phyloP scores from a whole-genome alignment of 1,140 invertebrate species.

The Tetramorium simillimum region DNA sequence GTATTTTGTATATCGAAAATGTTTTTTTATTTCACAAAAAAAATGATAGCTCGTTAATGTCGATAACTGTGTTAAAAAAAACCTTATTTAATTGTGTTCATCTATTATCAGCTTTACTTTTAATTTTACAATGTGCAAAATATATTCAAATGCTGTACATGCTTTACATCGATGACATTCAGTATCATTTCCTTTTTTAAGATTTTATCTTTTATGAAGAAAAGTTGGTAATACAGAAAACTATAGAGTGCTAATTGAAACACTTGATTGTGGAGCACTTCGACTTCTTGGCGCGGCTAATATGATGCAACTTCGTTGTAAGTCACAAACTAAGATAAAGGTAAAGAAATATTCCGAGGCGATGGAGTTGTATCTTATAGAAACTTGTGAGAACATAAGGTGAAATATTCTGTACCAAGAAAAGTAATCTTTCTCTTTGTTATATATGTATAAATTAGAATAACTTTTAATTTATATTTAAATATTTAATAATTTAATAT shows the following conservation, averaged over 20 bases:
- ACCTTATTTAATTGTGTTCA: not conserved
- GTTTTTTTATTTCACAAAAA: not conserved
- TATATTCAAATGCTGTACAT: not conserved
- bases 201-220: not conserved
- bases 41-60: not conserved
- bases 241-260: slow-evolving; percentile 36
- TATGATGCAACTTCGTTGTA: slow-evolving; percentile 38
- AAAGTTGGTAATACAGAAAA: slow-evolving; percentile 14
- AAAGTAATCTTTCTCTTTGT: not conserved
- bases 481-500: too few species aligned
- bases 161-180: not conserved
- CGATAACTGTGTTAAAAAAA: not conserved
- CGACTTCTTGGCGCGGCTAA: slow-evolving; percentile 24
- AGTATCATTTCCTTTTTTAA: not conserved
- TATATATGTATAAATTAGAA: slow-evolving; percentile 15
- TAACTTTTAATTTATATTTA: not conserved
- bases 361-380: slow-evolving; percentile 10
- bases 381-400: slow-evolving; percentile 12
- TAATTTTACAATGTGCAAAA: not conserved
- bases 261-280: slow-evolving; percentile 27
- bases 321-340: slow-evolving; percentile 32
- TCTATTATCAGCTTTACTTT: not conserved
- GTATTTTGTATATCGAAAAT: slow-evolving; percentile 2
- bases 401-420: not conserved
- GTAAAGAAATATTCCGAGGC: slow-evolving; percentile 19